phyloP scores from a whole-genome alignment of 2,113 vertebrate species.

The Verasper variegatus region DNA sequence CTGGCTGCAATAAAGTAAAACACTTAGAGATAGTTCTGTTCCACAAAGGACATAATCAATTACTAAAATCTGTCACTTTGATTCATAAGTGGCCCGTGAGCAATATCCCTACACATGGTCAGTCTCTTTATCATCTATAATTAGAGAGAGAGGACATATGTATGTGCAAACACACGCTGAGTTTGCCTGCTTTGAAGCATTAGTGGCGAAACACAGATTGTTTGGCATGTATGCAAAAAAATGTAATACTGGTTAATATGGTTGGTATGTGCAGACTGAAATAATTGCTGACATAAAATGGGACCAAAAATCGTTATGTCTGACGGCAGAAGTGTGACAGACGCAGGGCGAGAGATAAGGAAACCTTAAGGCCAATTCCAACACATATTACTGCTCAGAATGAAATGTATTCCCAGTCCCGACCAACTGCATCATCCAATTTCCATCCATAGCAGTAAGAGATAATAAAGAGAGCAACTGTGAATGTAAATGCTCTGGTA shows the following conservation, averaged over 20 bases:
- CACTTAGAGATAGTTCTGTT: background rate
- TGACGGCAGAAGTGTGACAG: constrained; percentile 27
- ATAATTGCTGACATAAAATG: constrained; percentile 7
- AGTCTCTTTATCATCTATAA: constrained; percentile 66
- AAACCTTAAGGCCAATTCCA: constrained; percentile 8
- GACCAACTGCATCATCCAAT: constrained; percentile 48
- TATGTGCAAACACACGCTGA: constrained; percentile 51
- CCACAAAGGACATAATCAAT: constrained; percentile 49
- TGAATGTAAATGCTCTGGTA: constrained; percentile 44
- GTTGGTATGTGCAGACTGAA: constrained; percentile 8
- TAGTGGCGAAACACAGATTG: constrained; percentile 24
- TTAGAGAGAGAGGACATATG: constrained; percentile 60
- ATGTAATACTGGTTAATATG: constrained; percentile 8
- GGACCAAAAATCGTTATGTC: constrained; percentile 19
- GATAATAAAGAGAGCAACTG: constrained; percentile 56
- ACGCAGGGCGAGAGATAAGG: background rate
- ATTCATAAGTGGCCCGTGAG: constrained; percentile 26
- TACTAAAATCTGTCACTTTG: constrained; percentile 25
- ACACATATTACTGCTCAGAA: constrained; percentile 10
- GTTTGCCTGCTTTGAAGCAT: constrained; percentile 22
- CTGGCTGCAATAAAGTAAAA: background rate
- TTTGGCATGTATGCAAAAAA: constrained; percentile 32
- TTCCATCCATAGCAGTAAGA: constrained; percentile 31
- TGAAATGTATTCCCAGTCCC: constrained; percentile 43
- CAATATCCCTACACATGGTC: constrained; percentile 51